Percentiles rank a stretch among this genome's conserved stretches.
Conservation (phyloP, 1,140 invertebrate genomes). For the Sipha flava region DNA sequence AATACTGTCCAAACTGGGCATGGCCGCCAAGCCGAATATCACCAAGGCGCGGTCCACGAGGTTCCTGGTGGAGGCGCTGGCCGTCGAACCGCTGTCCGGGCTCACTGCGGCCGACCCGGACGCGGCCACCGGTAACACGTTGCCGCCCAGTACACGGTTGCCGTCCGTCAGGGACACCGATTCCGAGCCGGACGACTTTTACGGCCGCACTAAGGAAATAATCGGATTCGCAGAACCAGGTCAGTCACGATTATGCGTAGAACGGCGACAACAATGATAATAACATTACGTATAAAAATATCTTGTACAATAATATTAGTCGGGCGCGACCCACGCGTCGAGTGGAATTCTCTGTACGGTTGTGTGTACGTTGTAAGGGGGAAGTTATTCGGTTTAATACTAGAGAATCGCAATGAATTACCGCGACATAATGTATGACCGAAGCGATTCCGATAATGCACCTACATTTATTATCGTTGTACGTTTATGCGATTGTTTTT, state of each 20-base stretch:
- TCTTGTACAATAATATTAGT: no score
- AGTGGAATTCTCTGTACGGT: no score
- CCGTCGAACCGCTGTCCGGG: conserved; percentile 49
- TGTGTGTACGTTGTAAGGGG: no score
- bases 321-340: no score
- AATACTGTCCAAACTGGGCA: conserved; percentile 63
- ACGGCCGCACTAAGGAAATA: conserved; percentile 68
- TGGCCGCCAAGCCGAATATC: conserved; percentile 59
- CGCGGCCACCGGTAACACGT: conserved; percentile 30
- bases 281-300: no score
- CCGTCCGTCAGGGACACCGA: conserved; percentile 38
- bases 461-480: no score
- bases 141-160: conserved; percentile 27
- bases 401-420: no score
- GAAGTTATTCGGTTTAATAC: no score
- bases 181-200: conserved; percentile 60
- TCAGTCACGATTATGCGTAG: conserved; percentile 44
- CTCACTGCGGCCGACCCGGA: conserved; percentile 35
- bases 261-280: no score
- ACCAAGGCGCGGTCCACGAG: conserved; percentile 55
- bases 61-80: conserved; percentile 59
- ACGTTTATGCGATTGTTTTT: no score
- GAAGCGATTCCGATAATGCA: no score
- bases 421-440: no score
- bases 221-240: conserved; percentile 73